Evolutionary conservation across 2,797 vertebrate genomes (phyloP).

Genomic region (Pristis pectinata): DNA sequence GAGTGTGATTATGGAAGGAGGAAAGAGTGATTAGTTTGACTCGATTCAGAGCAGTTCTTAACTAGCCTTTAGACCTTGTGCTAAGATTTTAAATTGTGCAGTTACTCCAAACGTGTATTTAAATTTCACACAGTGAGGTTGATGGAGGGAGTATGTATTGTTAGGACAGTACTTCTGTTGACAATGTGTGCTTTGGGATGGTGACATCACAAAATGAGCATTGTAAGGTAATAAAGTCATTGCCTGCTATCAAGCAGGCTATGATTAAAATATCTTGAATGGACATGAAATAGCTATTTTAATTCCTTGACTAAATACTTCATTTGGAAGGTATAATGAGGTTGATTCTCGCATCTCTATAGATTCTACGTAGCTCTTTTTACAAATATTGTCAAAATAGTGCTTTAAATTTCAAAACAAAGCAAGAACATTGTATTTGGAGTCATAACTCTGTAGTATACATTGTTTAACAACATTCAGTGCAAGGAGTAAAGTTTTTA

Average conservation of each 20-base stretch:
- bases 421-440: background rate
- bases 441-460: background rate
- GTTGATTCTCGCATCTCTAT: background rate
- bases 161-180: background rate
- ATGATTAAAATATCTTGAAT: slow-evolving; percentile 6
- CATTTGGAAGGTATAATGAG: background rate
- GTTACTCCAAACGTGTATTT: too few species aligned
- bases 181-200: background rate
- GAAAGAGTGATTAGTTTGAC: background rate
- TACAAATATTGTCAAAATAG: background rate
- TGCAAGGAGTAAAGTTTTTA: background rate
- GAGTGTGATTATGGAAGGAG: background rate
- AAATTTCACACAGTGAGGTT: background rate
- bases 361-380: background rate
- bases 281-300: background rate
- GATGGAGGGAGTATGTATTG: background rate
- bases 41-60: background rate
- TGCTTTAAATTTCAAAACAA: background rate
- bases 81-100: background rate
- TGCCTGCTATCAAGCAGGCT: background rate
- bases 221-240: slow-evolving; percentile 9
- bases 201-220: background rate
- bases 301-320: background rate
- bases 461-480: background rate
- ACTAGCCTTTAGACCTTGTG: background rate